Base-by-base conservation (phyloP, 2,888 invertebrate species). In the Slavum lentiscoides region DNA sequence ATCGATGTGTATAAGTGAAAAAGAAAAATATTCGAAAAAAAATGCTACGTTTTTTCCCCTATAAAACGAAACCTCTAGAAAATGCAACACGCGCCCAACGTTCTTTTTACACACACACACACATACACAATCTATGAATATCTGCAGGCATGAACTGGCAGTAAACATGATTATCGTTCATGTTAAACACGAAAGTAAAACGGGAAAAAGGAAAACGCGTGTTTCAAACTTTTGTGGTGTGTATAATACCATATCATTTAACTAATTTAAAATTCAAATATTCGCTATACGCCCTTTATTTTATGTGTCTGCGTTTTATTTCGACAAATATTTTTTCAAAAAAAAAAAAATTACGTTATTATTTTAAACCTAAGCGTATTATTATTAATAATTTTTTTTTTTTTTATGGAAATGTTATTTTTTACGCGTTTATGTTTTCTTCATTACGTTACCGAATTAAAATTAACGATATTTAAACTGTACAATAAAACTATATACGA, bases 211-310 rank as follows among this genome's bases (percentile, higher is more conserved):
- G 53, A 75, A 75, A 55, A 58, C 55, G 74, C 74, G 19, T 37
- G 39, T 58, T 75, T 23, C 9, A 66, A 75, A 66, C 74, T 66
- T 66, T 43, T 21, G 21, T 53, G 66, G 39, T 37, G 53, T 13
- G 58, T 19, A 55, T 66, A 30, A 43, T n/a, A n/a, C 43, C 66
- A 66, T 66, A 75, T 75, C 66, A 39, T 75, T 75, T 39, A 4
- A 7, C 74, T 58, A 75, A 75, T 67, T 75, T 75, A 75, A 75
- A 75, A 75, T 75, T 75, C 74, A 75, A 66, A 75, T 75, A 66
- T 67, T 66, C 58, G 19, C 58, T 43, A 39, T 49, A 49, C 49
- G 11, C 66, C 66, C 74, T 19, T 9, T 67, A 19, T 19, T 55
- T 19, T 55, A 49, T 13, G 13, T 15, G 13, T 49, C 55, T 6